Evolutionary conservation across 2,888 invertebrate genomes (phyloP).

Genomic region (Lasioglossum oenotherae): DNA sequence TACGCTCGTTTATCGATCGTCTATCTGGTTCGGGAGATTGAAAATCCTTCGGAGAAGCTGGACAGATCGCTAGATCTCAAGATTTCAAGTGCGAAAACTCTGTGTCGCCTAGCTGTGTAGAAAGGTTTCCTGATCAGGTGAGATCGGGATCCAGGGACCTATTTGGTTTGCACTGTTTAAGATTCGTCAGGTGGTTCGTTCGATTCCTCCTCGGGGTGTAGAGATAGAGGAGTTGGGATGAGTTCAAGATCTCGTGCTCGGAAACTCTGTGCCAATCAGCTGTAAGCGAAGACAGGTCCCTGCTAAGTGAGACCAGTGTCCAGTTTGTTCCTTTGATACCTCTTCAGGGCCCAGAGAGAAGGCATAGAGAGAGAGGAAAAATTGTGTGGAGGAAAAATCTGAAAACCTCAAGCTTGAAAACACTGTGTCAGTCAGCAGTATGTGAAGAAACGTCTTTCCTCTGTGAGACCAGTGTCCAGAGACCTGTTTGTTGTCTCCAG

Average conservation of each 20-base stretch:
- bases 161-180: background rate
- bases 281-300: too few species aligned
- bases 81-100: background rate
- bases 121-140: background rate
- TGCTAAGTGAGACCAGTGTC: background rate
- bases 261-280: background rate
- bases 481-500: background rate
- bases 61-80: background rate
- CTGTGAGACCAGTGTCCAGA: background rate
- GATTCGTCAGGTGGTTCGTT: background rate
- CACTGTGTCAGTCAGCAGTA: background rate
- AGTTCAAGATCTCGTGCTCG: background rate
- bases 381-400: too few species aligned
- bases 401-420: too few species aligned
- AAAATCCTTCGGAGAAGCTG: background rate
- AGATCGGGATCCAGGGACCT: background rate
- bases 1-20: background rate
- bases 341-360: too few species aligned
- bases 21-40: background rate
- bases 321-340: too few species aligned
- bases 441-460: background rate
- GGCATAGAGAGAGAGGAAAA: too few species aligned
- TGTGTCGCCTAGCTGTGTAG: background rate
- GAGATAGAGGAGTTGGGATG: background rate
- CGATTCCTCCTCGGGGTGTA: slow-evolving; percentile 27